Evolutionary conservation across 30 jellyfish, hydroid and myxozoan genomes (phyloP), one percentile per base, ranked within the genome.

Genomic region (Hydractinia echinata): DNA sequence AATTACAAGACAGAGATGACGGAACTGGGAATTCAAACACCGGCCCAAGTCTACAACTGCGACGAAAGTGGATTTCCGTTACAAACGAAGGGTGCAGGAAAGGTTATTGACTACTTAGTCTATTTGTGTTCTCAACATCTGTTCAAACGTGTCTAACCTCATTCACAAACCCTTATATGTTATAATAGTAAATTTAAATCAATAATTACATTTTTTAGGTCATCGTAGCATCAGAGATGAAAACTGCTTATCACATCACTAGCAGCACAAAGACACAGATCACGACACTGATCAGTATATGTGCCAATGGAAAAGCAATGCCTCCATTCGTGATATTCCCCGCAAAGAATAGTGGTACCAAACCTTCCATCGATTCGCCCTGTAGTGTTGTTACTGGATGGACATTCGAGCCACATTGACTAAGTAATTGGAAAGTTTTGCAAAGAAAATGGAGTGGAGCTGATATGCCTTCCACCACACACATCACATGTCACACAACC

Each of bases 311-410:
- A n/a, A 49, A 44, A 55, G 5, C 62, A n/a, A 77, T 81, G 51
- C 88, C 83, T 50, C 83, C 83, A n/a, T 77, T 78, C 10, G 88
- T 79, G 16, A n/a, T 55, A 10, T 79, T 56, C 44, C 87, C 87
- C 44, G 82, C 82, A 79, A 79, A 56, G 5, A 30, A 72, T n/a
- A n/a, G n/a, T n/a, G n/a, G n/a, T n/a, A 44, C 72, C 18, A 48
- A 50, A 73, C 50, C 18, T 73, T 8, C 82, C 82, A 19, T 13
- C 82, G 3, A 19, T 73, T 11, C 72, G 82, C 39, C 82, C 82
- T 39, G 64, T 76, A 10, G 67, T 76, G 73, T 69, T 73, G 10
- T 56, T 76, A 16, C 8, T 76, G 73, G 78, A 76, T 53, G 84
- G 84, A 8, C 84, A 76, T 15, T 54, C 15, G 1, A 39, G 71